These are phyloP conservation scores for Egretta garzetta DNA, from an alignment of 2,113 vertebrate species.

Conservation along the genomic window DNA sequence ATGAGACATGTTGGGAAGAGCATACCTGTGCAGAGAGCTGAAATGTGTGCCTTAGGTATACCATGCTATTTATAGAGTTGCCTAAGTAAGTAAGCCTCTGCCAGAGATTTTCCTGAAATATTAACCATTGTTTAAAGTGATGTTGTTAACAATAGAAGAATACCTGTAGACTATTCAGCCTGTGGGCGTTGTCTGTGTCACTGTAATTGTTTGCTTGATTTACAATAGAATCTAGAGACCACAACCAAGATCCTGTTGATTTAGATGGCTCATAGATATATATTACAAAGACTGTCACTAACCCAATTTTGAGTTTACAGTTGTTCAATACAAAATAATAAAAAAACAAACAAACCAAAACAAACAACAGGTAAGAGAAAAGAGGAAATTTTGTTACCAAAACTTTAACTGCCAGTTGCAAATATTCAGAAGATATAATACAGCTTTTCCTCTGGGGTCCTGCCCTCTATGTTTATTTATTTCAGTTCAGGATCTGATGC, in stretches of 20 bases:
- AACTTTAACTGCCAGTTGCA: neutral
- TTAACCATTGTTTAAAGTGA: constrained; percentile 13
- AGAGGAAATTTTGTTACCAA: neutral
- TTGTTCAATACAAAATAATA: neutral
- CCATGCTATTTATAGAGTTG: neutral
- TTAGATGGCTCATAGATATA: neutral
- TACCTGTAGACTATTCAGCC: neutral
- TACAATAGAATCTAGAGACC: neutral
- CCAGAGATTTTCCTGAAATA: neutral
- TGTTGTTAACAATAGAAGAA: constrained; percentile 24
- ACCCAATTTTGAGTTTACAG: neutral
- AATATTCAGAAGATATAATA: neutral
- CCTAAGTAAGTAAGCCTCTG: neutral
- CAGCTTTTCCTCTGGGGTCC: neutral
- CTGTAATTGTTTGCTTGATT: constrained; percentile 21
- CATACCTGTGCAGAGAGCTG: neutral
- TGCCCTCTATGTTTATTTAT: neutral
- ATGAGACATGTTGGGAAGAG: neutral
- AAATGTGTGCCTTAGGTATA: neutral
- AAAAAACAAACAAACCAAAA: neutral
- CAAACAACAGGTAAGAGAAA: neutral
- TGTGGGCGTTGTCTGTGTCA: neutral
- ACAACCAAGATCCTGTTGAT: neutral
- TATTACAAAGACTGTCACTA: neutral
- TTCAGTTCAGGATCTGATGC: neutral